phyloP scores from a whole-genome alignment of 2,888 invertebrate species.

The Microplitis deprimator region DNA sequence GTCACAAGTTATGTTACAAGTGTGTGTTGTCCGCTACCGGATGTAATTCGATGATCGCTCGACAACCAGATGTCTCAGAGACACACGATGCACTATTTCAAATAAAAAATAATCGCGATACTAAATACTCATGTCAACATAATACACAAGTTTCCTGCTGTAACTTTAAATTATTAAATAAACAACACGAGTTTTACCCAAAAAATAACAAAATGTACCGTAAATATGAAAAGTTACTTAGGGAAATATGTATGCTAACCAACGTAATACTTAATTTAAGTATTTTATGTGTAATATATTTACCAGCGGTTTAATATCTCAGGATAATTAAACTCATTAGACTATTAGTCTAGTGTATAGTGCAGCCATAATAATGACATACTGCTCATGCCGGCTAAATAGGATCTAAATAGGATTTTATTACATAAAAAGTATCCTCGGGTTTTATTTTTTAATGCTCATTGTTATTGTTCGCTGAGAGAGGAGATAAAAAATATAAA shows the following conservation, averaged over 20 bases:
- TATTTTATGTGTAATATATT: background rate
- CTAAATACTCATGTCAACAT: background rate
- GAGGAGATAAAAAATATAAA: background rate
- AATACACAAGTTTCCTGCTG: too few relatives aligned
- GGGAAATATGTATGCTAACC: background rate
- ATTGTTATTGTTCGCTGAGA: background rate
- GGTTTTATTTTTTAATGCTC: background rate
- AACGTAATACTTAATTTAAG: background rate
- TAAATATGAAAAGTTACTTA: too few relatives aligned
- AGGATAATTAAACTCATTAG: background rate
- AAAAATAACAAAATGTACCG: too few relatives aligned
- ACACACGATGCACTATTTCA: slow-evolving; percentile 14
- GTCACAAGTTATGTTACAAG: slow-evolving; percentile 3
- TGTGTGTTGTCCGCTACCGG: slow-evolving; percentile 12
- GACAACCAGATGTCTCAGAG: slow-evolving; percentile 27
- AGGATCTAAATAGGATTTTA: background rate
- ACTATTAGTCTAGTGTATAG: background rate
- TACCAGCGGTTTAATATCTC: background rate
- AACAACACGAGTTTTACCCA: too few relatives aligned
- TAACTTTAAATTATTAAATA: too few relatives aligned
- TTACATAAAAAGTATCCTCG: background rate
- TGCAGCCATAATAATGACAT: background rate
- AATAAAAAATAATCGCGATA: background rate
- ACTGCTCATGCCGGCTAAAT: background rate
- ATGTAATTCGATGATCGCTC: slow-evolving; percentile 25